These are phyloP conservation scores for Chaetophractus vellerosus DNA, from an alignment of 2,797 vertebrate species.

Conservation along the genomic window DNA sequence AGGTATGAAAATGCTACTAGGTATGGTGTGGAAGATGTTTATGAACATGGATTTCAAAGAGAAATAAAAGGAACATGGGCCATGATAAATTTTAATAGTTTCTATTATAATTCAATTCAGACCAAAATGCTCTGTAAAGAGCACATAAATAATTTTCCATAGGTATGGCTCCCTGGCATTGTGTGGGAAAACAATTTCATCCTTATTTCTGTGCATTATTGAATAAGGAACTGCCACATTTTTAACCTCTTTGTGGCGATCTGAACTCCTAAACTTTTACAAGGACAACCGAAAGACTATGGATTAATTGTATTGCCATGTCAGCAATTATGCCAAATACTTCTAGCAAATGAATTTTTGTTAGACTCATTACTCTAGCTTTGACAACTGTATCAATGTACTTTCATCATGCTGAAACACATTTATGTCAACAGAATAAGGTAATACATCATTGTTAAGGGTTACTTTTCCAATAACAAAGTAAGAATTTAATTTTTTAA, in stretches of 20 bases:
- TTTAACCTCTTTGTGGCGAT: neutral
- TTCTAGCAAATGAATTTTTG: conserved; percentile 55
- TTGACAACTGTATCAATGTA: conserved; percentile 61
- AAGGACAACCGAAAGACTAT: conserved; percentile 54
- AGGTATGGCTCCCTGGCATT: neutral
- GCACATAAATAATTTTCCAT: neutral
- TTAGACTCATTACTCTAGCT: conserved; percentile 67
- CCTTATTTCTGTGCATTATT: neutral
- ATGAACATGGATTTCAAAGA: conserved; percentile 41
- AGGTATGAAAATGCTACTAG: neutral
- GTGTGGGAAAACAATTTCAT: neutral
- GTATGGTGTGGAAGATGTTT: neutral
- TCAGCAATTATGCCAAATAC: conserved; percentile 65
- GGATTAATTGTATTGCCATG: conserved; percentile 7
- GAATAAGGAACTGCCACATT: neutral
- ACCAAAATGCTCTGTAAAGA: neutral
- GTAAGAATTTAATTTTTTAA: conserved; percentile 67
- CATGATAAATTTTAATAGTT: neutral
- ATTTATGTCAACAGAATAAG: conserved; percentile 33
- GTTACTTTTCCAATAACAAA: conserved; percentile 67
- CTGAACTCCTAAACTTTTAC: conserved; percentile 27
- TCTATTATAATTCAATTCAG: conserved; percentile 10
- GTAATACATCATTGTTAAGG: conserved; percentile 68
- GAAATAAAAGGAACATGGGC: neutral
- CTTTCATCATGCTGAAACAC: conserved; percentile 57